Evolutionary conservation across 2,113 vertebrate species (phyloP).

Genomic region (Okapia johnstoni): DNA sequence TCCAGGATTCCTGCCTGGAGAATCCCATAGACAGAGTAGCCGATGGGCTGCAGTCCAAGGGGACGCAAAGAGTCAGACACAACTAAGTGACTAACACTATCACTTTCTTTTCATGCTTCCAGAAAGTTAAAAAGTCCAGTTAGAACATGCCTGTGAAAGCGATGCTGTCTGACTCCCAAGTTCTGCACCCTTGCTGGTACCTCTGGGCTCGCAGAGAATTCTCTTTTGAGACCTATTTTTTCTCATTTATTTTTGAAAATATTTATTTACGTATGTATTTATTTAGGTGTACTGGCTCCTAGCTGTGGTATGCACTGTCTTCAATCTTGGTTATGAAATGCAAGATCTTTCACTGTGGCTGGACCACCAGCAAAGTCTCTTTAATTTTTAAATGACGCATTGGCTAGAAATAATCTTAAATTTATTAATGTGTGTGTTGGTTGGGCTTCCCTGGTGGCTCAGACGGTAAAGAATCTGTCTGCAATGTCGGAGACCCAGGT

Average conservation of each 20-base stretch:
- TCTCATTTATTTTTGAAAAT: slow-evolving; percentile 65
- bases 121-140: slow-evolving; percentile 5
- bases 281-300: neutral
- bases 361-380: neutral
- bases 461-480: neutral
- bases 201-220: slow-evolving; percentile 51
- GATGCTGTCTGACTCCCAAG: neutral
- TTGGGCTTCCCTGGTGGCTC: neutral
- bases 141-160: slow-evolving; percentile 28
- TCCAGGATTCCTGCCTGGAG: neutral
- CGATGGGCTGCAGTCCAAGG: neutral
- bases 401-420: slow-evolving; percentile 51
- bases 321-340: neutral
- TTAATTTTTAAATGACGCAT: slow-evolving; percentile 64
- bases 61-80: neutral
- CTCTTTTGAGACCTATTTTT: slow-evolving; percentile 47
- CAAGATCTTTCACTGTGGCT: neutral
- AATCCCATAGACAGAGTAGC: neutral
- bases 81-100: rapidly evolving
- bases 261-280: neutral
- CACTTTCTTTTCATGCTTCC: neutral
- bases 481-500: neutral
- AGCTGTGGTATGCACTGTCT: neutral
- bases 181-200: slow-evolving; percentile 29
- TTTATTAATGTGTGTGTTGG: neutral